A percentile compares a stretch with the other conserved stretches of the same genome.
Evolutionary conservation across 2,888 invertebrate species (phyloP).

Genomic region (Cheiracanthium punctorium): DNA sequence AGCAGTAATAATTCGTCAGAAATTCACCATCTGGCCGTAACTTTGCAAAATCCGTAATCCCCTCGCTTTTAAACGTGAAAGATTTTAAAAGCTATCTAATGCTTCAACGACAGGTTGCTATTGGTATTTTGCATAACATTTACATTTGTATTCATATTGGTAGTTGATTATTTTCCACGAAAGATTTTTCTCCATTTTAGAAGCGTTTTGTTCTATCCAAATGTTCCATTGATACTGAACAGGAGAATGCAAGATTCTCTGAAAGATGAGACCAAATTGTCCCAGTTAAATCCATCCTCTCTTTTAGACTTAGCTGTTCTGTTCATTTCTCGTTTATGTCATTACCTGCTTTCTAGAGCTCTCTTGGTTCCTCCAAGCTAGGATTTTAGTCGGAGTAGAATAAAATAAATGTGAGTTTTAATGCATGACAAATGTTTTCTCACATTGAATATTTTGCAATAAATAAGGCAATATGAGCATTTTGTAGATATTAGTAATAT

Average conservation of each 20-base stretch:
- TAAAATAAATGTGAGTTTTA: background rate
- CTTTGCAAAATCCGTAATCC: conserved; percentile 56
- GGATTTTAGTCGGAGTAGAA: background rate
- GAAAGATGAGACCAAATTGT: conserved; percentile 30
- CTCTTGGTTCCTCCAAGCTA: background rate
- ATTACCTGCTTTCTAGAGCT: background rate
- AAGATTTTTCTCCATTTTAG: conserved; percentile 23
- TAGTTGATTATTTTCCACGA: conserved; percentile 48
- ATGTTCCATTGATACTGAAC: conserved; percentile 42
- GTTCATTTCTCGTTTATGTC: conserved; percentile 30
- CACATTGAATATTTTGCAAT: background rate
- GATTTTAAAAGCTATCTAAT: conserved; percentile 59
- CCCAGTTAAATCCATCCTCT: background rate
- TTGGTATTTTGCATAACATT: conserved; percentile 68
- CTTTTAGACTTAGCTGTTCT: conserved; percentile 25
- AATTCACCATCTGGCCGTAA: conserved; percentile 40
- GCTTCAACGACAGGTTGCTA: conserved; percentile 59
- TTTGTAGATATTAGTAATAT: background rate
- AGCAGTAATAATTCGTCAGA: no score
- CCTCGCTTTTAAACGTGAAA: conserved; percentile 62
- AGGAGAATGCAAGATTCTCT: conserved; percentile 29
- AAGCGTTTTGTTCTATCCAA: conserved; percentile 32
- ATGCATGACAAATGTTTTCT: background rate
- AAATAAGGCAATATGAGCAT: background rate
- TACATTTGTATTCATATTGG: conserved; percentile 70